Evolutionary conservation across 2,797 vertebrate genomes (phyloP), one percentile per base, ranked within the genome.

Genomic region (Microctenopoma lineatum): DNA sequence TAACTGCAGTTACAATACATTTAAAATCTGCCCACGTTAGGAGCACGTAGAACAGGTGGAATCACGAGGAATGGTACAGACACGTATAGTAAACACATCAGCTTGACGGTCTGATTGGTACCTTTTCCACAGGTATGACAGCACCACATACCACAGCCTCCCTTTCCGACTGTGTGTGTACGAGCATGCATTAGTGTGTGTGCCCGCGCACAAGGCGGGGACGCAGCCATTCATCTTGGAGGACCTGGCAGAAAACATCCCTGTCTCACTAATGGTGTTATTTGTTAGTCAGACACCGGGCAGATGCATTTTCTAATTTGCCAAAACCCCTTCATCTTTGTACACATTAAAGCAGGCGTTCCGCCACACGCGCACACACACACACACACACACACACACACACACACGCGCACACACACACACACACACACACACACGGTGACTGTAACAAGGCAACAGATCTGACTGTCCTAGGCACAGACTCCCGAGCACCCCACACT

Each of bases 271-370:
- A 87, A 89, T 90, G 75, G 80, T 71, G 73, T 84, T 88, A 87
- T 91, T 88, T 89, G 85, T 90, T 90, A 89, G 87, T 85, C 77
- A 83, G 83, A 89, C 61, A 34, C 45, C 16, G 42, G 83, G 60
- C 84, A 87, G 88, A 89, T 77, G 84, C 85, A 84, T 89, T 81
- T 72, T 81, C 58, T 84, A 86, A 92, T 88, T 85, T 53, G 36
- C 64, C 53, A 51, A 78, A 75, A 34, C 32, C 68, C 69, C 73
- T 73, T 81, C 80, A 73, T 81, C 62, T 75, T 66, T 70, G 57
- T 59, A 41, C 70, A 70, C 60, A 73, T 80, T 68, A 71, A 75
- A 73, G 42, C 48, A 26, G 62, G 36, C 2, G 2, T 44, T 55
- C 63, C 74, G 3, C 48, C 55, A 48, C 27, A 54, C 42, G 51